A percentile compares a stretch with the other conserved stretches of the same genome.
Conservation (phyloP, 2,888 invertebrate species). For the Nymphalis urticae region DNA sequence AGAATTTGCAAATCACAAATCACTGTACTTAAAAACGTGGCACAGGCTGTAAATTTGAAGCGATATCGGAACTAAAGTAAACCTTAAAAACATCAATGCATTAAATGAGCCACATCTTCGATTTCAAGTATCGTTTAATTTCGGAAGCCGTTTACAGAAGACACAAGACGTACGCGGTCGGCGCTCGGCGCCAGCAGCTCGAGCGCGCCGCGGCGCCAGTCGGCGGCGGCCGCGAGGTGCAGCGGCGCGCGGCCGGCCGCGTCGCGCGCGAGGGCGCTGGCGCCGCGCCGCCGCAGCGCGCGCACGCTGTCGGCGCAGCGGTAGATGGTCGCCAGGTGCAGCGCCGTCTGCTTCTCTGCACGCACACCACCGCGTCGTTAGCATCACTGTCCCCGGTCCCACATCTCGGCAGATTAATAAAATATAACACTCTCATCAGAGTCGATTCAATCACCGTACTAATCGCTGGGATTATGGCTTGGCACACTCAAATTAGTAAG, state of each 20-base stretch:
- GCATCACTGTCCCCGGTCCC: background rate
- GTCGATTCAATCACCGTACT: too few relatives aligned
- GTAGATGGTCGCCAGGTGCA: slow-evolving; percentile 59
- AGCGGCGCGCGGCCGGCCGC: slow-evolving; percentile 59
- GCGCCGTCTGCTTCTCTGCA: slow-evolving; percentile 60
- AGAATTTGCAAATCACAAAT: background rate
- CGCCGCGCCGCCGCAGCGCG: slow-evolving; percentile 51
- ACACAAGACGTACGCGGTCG: slow-evolving; percentile 42
- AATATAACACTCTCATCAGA: too few relatives aligned
- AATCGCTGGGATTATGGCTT: too few relatives aligned
- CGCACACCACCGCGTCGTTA: background rate
- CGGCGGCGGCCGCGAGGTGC: slow-evolving; percentile 67
- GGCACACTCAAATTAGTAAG: too few relatives aligned
- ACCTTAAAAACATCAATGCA: too few relatives aligned
- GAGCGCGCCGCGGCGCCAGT: slow-evolving; percentile 44
- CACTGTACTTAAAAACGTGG: too few relatives aligned
- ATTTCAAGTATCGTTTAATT: too few relatives aligned
- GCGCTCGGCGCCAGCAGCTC: slow-evolving; percentile 36
- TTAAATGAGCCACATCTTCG: too few relatives aligned
- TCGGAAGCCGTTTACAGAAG: too few relatives aligned
- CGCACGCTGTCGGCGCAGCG: slow-evolving; percentile 45
- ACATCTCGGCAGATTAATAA: too few relatives aligned
- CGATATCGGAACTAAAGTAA: too few relatives aligned
- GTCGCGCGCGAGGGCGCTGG: slow-evolving; percentile 45
- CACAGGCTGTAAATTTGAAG: too few relatives aligned